Conservation (phyloP, 2,113 vertebrate genomes). For the Xenopus borealis region DNA sequence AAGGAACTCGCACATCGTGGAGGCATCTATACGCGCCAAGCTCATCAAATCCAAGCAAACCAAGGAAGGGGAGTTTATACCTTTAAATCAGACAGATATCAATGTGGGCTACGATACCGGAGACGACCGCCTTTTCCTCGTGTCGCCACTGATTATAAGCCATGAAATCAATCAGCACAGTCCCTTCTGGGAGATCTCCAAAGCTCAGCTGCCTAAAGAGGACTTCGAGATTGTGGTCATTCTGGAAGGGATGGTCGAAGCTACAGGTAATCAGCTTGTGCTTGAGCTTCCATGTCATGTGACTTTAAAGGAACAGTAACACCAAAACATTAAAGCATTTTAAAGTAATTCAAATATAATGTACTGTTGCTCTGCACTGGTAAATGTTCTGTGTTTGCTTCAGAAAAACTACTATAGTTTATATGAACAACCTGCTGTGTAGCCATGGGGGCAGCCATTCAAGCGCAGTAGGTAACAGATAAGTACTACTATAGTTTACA, state of each 20-base stretch:
- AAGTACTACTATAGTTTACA: too few relatives aligned
- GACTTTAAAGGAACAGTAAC: too few relatives aligned
- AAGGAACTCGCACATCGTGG: conserved; percentile 98
- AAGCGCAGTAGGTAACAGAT: too few relatives aligned
- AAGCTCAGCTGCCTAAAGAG: conserved; percentile 85
- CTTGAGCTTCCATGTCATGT: too few relatives aligned
- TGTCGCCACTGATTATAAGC: conserved; percentile 97
- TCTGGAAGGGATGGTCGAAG: conserved; percentile 98
- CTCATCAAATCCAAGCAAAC: conserved; percentile 98
- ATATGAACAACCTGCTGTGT: too few relatives aligned
- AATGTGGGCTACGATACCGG: conserved; percentile 97
- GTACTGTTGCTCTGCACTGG: too few relatives aligned
- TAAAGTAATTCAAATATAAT: too few relatives aligned
- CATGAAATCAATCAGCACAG: conserved; percentile 97
- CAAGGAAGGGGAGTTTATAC: conserved; percentile 98
- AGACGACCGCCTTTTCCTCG: conserved; percentile 94
- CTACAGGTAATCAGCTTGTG: conserved; percentile 79
- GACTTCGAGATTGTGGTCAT: conserved; percentile 97
- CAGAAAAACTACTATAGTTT: too few relatives aligned
- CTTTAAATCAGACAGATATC: conserved; percentile 96
- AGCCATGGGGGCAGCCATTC: too few relatives aligned
- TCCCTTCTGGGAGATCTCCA: conserved; percentile 97
- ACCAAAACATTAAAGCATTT: too few relatives aligned
- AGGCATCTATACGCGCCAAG: conserved; percentile 97
- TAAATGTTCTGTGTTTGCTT: too few relatives aligned